phyloP scores from a whole-genome alignment of 2,797 vertebrate species.

The Leptatherina wallacei region DNA sequence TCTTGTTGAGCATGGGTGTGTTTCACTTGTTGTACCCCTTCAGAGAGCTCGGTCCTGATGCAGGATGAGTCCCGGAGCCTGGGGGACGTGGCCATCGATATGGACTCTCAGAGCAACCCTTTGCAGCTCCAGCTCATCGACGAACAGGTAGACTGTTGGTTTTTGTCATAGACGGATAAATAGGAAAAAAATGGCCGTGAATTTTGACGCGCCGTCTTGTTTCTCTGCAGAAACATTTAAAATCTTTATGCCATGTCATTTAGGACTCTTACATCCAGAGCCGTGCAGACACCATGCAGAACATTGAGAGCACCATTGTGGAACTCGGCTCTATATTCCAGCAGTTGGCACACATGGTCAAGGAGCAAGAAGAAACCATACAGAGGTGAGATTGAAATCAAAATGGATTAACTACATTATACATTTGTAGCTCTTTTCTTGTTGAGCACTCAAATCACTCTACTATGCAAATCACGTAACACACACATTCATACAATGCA shows the following conservation, averaged over 20 bases:
- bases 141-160: slow-evolving; percentile 85
- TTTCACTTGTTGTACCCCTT: slow-evolving; percentile 49
- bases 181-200: not conserved
- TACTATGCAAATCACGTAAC: not conserved
- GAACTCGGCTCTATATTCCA: slow-evolving; percentile 96
- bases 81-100: slow-evolving; percentile 89
- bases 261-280: slow-evolving; percentile 96
- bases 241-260: not conserved
- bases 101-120: slow-evolving; percentile 88
- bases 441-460: not conserved
- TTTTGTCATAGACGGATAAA: not conserved
- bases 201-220: not conserved
- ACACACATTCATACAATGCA: not conserved
- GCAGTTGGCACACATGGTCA: slow-evolving; percentile 95
- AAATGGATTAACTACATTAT: not conserved
- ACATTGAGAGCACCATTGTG: slow-evolving; percentile 95
- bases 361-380: slow-evolving; percentile 94
- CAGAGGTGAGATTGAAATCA: slow-evolving; percentile 83
- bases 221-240: not conserved
- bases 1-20: slow-evolving; percentile 37
- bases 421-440: not conserved
- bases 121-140: slow-evolving; percentile 93
- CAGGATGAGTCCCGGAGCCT: slow-evolving; percentile 88
- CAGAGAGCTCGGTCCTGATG: slow-evolving; percentile 90
- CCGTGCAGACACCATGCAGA: slow-evolving; percentile 94